Conservation (phyloP, 2,797 vertebrate genomes). For the Centroberyx gerrardi region DNA sequence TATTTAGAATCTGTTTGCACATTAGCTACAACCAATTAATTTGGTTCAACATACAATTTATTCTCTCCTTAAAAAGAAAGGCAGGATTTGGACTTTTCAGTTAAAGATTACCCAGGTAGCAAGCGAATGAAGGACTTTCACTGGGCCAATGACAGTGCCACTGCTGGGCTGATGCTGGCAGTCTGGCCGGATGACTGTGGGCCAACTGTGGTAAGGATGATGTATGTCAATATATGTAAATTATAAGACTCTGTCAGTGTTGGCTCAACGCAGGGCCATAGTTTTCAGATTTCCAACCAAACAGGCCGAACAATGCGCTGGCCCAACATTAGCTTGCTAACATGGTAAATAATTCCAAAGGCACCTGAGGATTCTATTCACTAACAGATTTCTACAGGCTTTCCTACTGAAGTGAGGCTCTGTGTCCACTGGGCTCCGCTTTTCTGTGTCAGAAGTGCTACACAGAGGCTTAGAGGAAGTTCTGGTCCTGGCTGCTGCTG, state of each 20-base stretch:
- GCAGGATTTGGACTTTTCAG: conserved; percentile 10
- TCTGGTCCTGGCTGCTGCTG: too few species aligned
- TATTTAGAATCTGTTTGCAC: conserved; percentile 36
- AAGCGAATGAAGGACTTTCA: background rate
- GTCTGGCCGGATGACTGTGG: background rate
- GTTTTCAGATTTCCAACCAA: background rate
- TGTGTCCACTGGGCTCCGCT: conserved; percentile 43
- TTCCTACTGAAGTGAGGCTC: background rate
- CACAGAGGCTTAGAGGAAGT: too few species aligned
- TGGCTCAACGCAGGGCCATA: too few species aligned
- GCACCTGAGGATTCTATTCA: conserved; percentile 37
- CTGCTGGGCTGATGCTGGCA: too few species aligned
- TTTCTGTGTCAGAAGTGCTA: background rate
- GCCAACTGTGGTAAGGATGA: too few species aligned
- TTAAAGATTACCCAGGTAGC: conserved; percentile 8
- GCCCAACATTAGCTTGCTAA: conserved; percentile 19
- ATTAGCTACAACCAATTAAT: conserved; percentile 51
- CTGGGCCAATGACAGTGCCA: background rate
- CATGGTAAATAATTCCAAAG: conserved; percentile 30
- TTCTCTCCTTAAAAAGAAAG: conserved; percentile 8
- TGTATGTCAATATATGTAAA: background rate
- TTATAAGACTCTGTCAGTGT: too few species aligned
- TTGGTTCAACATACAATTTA: conserved; percentile 13
- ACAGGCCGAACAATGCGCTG: background rate
- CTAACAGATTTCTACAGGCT: conserved; percentile 23